A percentile compares a stretch with the other conserved stretches of the same genome.
phyloP scores from a whole-genome alignment of 1,140 invertebrate species.

The Diorhabda carinulata region DNA sequence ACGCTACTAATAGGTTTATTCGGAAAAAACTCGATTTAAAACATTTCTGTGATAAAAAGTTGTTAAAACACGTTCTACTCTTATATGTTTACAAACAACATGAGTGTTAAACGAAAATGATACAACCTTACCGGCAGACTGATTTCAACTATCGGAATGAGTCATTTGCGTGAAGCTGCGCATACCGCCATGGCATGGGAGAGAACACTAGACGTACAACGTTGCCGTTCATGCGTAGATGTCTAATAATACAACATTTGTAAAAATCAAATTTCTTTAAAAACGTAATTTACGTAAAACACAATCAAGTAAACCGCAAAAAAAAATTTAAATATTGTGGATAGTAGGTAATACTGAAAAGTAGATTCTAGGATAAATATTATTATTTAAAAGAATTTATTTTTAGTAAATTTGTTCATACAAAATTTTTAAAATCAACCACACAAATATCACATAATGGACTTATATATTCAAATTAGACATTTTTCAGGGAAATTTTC shows the following conservation, averaged over 20 bases:
- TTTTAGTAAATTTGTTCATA: too few species aligned
- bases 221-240: not conserved
- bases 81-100: slow-evolving; percentile 32
- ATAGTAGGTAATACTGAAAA: too few species aligned
- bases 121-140: slow-evolving; percentile 17
- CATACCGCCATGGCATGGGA: slow-evolving; percentile 19
- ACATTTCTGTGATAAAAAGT: slow-evolving; percentile 10
- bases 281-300: too few species aligned
- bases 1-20: not conserved
- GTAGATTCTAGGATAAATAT: too few species aligned
- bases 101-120: slow-evolving; percentile 4
- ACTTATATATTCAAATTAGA: too few species aligned
- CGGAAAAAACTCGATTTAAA: not conserved
- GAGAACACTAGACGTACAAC: slow-evolving; percentile 7
- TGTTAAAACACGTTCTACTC: slow-evolving; percentile 24
- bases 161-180: slow-evolving; percentile 24
- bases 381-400: too few species aligned
- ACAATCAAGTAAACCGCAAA: too few species aligned
- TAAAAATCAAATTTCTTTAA: too few species aligned
- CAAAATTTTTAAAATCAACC: too few species aligned
- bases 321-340: too few species aligned
- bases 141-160: slow-evolving; percentile 27
- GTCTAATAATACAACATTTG: not conserved
- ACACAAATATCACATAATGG: too few species aligned
- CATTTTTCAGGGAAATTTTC: too few species aligned